Percentiles rank a stretch among this genome's conserved stretches.
These are phyloP conservation scores for Caenorhabditis latens DNA, from an alignment of 1,140 invertebrate species.

Conservation along the genomic window DNA sequence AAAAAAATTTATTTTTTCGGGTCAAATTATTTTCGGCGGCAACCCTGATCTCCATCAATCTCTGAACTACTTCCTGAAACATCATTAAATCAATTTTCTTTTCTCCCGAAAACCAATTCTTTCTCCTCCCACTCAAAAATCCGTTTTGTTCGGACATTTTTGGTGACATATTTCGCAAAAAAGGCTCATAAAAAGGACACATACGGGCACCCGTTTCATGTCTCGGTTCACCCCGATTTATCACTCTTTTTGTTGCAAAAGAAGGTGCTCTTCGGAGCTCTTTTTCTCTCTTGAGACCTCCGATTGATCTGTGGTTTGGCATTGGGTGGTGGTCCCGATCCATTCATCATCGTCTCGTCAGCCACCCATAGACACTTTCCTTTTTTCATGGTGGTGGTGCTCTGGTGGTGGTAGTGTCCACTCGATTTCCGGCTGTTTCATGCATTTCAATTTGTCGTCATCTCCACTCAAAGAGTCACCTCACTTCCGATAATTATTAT, in stretches of 20 bases:
- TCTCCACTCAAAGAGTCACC: not conserved
- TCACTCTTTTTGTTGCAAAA: constrained; percentile 47
- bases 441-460: constrained; percentile 1
- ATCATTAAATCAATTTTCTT: not conserved
- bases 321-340: not conserved
- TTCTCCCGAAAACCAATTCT: not conserved
- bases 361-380: constrained; percentile 40
- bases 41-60: not conserved
- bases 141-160: not conserved
- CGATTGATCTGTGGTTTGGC: constrained; percentile 6
- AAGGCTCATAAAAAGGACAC: constrained; percentile 40
- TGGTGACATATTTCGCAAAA: constrained; percentile 15
- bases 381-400: not conserved
- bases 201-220: not conserved
- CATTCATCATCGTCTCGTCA: constrained; percentile 55
- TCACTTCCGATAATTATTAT: constrained; percentile 46
- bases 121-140: constrained; percentile 1
- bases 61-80: not conserved
- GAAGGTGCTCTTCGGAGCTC: constrained; percentile 1
- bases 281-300: constrained; percentile 8
- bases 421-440: constrained; percentile 13
- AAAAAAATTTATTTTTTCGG: too few relatives aligned
- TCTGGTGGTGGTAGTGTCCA: not conserved
- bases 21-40: not conserved
- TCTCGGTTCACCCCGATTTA: not conserved